Evolutionary conservation across 2,113 vertebrate species (phyloP).

Genomic region (Carollia perspicillata): DNA sequence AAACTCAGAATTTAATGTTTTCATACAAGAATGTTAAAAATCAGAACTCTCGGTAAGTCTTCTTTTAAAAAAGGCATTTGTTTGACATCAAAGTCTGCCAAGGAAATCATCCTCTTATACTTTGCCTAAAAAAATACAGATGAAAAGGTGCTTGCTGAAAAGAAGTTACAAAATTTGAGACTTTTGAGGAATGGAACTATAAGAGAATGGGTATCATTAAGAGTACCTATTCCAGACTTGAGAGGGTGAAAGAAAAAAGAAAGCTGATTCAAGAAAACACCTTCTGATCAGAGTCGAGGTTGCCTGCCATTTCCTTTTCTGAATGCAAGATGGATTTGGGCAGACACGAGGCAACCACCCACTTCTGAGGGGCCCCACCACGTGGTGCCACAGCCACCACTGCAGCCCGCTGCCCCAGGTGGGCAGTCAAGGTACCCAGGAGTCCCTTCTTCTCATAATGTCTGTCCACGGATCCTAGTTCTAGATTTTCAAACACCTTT

Average conservation of each 20-base stretch:
- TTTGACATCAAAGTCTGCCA: not conserved
- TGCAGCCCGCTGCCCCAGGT: not conserved
- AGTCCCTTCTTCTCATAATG: not conserved
- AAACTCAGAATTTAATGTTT: not conserved
- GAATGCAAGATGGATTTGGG: not conserved
- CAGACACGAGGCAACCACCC: accelerated
- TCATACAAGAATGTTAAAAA: not conserved
- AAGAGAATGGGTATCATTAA: not conserved
- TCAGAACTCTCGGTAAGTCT: not conserved
- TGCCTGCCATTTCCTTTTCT: not conserved
- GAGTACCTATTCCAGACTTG: not conserved
- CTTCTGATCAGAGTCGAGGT: not conserved
- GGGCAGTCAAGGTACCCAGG: accelerated
- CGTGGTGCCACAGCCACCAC: accelerated
- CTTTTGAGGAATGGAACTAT: not conserved
- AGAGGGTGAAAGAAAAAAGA: not conserved
- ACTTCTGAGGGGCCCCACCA: not conserved
- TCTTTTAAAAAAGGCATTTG: not conserved
- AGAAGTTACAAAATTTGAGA: not conserved
- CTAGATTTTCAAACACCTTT: not conserved
- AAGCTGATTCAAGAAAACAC: not conserved
- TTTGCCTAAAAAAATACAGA: not conserved
- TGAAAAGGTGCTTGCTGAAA: not conserved
- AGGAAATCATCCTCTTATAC: not conserved
- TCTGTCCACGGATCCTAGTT: not conserved